Evolutionary conservation across 2,797 vertebrate genomes (phyloP).

Genomic region (Neostethus bicornis): DNA sequence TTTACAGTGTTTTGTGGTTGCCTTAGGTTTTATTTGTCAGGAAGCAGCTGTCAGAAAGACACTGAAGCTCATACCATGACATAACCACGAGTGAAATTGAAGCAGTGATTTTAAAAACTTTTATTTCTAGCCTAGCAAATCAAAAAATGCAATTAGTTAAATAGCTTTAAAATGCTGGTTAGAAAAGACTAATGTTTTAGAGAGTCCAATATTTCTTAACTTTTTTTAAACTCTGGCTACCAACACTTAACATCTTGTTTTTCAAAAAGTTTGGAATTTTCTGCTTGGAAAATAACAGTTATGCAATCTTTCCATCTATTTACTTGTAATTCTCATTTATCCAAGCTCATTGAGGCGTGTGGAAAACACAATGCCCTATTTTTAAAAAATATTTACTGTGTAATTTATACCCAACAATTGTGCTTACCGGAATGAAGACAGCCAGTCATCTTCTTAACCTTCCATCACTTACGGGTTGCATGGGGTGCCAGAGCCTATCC

Average conservation of each 20-base stretch:
- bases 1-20: not conserved
- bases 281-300: too few species aligned
- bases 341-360: too few species aligned
- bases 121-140: not conserved
- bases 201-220: conserved; percentile 4
- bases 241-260: not conserved
- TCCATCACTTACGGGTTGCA: too few species aligned
- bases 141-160: not conserved
- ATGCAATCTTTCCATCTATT: too few species aligned
- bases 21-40: not conserved
- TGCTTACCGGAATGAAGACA: too few species aligned
- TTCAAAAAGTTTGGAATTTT: not conserved
- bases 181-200: conserved; percentile 1
- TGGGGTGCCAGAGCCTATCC: too few species aligned
- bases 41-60: not conserved
- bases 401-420: too few species aligned
- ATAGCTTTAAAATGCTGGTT: not conserved
- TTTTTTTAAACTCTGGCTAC: not conserved
- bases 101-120: not conserved
- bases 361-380: too few species aligned
- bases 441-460: too few species aligned
- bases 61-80: too few species aligned
- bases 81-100: conserved; percentile 3
- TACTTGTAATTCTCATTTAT: too few species aligned
- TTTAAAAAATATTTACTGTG: too few species aligned